Conservation (phyloP, 2,888 invertebrate genomes). For the Yponomeuta plumbellus region DNA sequence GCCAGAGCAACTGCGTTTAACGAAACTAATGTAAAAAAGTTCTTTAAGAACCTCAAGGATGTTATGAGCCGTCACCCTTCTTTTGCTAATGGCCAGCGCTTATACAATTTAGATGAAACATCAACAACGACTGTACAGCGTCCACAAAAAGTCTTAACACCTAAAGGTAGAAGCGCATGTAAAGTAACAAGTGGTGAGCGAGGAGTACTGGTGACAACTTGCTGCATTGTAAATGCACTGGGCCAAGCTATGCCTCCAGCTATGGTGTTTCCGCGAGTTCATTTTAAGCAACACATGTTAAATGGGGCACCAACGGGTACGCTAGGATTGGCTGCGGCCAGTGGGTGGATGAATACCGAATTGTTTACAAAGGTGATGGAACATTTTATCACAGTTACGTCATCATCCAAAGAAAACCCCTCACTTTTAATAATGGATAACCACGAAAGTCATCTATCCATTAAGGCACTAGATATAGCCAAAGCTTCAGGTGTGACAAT, state of each 20-base stretch:
- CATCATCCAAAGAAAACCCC: conserved; percentile 27
- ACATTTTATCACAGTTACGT: conserved; percentile 35
- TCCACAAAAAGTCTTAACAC: conserved; percentile 24
- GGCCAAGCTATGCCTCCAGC: conserved; percentile 28
- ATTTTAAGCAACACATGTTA: conserved; percentile 33
- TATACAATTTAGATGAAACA: conserved; percentile 24
- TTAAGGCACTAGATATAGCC: conserved; percentile 31
- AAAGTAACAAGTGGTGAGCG: conserved; percentile 36
- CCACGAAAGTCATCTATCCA: conserved; percentile 33
- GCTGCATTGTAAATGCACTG: conserved; percentile 26
- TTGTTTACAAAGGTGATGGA: conserved; percentile 34
- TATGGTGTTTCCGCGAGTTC: conserved; percentile 34
- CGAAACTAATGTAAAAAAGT: background rate
- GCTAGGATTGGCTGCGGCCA: conserved; percentile 34
- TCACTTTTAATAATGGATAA: conserved; percentile 36
- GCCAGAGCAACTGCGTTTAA: conserved; percentile 4
- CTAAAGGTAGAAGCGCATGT: conserved; percentile 19
- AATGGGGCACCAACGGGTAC: conserved; percentile 37
- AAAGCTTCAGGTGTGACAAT: conserved; percentile 41
- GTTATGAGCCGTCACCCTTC: conserved; percentile 6
- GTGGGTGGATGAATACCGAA: conserved; percentile 37
- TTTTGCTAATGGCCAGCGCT: conserved; percentile 13
- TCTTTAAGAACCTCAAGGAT: conserved; percentile 4
- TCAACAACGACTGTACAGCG: conserved; percentile 26
- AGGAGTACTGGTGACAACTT: conserved; percentile 30